phyloP scores from a whole-genome alignment of 2,113 vertebrate genomes.

The Cavia aperea region DNA sequence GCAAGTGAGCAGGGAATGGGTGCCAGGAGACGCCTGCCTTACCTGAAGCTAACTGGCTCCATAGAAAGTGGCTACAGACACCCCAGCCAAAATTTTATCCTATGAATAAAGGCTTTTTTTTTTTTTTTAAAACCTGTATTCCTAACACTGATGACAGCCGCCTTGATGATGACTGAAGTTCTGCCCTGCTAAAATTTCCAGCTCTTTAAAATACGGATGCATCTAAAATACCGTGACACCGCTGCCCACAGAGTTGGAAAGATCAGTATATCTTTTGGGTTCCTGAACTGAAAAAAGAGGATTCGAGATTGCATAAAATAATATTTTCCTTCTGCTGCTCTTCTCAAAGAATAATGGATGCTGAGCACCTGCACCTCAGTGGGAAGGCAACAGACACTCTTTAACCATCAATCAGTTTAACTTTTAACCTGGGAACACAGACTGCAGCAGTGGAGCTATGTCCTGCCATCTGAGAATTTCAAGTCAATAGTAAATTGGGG shows the following conservation, averaged over 20 bases:
- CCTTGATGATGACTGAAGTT: background rate
- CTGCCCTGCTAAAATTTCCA: background rate
- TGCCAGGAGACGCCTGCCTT: fast-evolving
- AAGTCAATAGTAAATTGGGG: conserved; percentile 88
- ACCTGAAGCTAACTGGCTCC: background rate
- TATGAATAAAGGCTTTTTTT: too few species aligned
- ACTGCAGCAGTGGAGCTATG: conserved; percentile 75
- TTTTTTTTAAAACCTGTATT: background rate
- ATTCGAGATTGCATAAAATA: conserved; percentile 52
- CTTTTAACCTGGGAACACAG: conserved; percentile 73
- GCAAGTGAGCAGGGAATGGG: background rate
- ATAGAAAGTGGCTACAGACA: fast-evolving
- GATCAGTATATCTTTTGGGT: conserved; percentile 59
- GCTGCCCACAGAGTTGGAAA: conserved; percentile 34
- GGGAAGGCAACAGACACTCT: conserved; percentile 45
- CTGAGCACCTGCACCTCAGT: conserved; percentile 62
- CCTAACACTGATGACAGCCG: background rate
- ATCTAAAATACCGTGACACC: background rate
- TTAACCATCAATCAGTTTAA: conserved; percentile 79
- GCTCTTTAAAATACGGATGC: background rate
- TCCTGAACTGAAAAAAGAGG: conserved; percentile 62
- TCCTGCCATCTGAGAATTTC: conserved; percentile 79
- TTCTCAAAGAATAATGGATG: conserved; percentile 34
- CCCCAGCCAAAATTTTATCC: too few species aligned
- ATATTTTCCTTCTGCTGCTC: conserved; percentile 44